Conservation (phyloP, 2,888 invertebrate genomes). For the Altica lythri region DNA sequence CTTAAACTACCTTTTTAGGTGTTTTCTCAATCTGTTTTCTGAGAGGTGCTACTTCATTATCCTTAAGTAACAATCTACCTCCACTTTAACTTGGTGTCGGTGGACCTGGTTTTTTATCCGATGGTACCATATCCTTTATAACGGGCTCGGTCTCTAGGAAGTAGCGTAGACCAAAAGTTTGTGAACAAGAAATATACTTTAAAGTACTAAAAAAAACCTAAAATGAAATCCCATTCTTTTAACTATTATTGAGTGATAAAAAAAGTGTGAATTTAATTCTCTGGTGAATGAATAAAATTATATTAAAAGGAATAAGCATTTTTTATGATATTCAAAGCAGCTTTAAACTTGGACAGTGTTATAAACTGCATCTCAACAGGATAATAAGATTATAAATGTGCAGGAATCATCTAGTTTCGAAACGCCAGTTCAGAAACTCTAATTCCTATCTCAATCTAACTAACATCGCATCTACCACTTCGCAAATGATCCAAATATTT, state of each 20-base stretch:
- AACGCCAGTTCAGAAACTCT: slow-evolving; percentile 74
- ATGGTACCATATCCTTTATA: slow-evolving; percentile 66
- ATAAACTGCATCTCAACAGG: slow-evolving; percentile 79
- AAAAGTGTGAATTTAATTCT: no score
- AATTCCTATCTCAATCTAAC: slow-evolving; percentile 45
- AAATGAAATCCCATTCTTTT: no score
- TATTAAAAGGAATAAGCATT: no score
- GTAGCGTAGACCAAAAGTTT: slow-evolving; percentile 52
- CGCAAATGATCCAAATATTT: slow-evolving; percentile 74
- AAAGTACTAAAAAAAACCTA: no score
- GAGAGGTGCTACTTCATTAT: slow-evolving; percentile 65
- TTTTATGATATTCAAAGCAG: no score
- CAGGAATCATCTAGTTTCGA: slow-evolving; percentile 82
- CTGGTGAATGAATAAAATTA: no score
- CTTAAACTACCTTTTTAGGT: slow-evolving; percentile 63
- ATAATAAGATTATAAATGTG: slow-evolving; percentile 84
- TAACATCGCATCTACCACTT: slow-evolving; percentile 59
- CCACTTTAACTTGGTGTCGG: slow-evolving; percentile 87
- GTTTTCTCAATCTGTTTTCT: slow-evolving; percentile 50
- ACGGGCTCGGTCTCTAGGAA: slow-evolving; percentile 56
- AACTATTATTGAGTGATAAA: no score
- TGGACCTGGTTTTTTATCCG: slow-evolving; percentile 84
- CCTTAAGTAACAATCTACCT: slow-evolving; percentile 68
- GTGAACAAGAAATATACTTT: no score
- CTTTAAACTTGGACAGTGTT: slow-evolving; percentile 60